These are phyloP conservation scores for Sebastolobus altivelis DNA, from an alignment of 2,797 vertebrate species.

Conservation along the genomic window DNA sequence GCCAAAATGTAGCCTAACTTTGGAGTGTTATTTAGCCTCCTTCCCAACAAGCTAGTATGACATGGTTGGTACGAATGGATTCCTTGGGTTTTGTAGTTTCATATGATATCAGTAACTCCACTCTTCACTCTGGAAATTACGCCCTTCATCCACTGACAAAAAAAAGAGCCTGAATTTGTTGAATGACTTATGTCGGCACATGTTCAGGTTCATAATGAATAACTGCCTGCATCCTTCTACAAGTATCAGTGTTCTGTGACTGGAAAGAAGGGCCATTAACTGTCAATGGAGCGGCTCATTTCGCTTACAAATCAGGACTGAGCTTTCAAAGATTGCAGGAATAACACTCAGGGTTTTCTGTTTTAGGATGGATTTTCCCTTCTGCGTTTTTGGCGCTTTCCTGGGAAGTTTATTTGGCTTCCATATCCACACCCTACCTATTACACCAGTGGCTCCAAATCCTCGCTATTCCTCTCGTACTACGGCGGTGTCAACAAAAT, in stretches of 20 bases:
- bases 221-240: constrained; percentile 7
- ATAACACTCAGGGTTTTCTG: constrained; percentile 51
- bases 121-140: too few species aligned
- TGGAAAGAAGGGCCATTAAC: constrained; percentile 35
- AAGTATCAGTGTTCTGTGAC: constrained; percentile 22
- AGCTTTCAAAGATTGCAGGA: constrained; percentile 33
- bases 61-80: too few species aligned
- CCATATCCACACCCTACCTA: constrained; percentile 66
- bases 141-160: neutral
- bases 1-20: too few species aligned
- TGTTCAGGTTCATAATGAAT: constrained; percentile 21
- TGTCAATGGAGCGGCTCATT: constrained; percentile 31
- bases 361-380: constrained; percentile 63
- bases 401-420: constrained; percentile 69
- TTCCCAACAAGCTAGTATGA: too few species aligned
- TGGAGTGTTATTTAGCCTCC: too few species aligned
- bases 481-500: constrained; percentile 38
- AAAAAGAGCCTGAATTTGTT: neutral
- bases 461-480: constrained; percentile 33
- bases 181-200: constrained; percentile 2
- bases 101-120: too few species aligned
- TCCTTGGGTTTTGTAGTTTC: too few species aligned
- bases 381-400: constrained; percentile 59
- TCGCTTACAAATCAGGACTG: constrained; percentile 28
- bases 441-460: constrained; percentile 58